Evolutionary conservation across 2,888 invertebrate species (phyloP), one percentile per base, ranked within the genome.

Genomic region (Copidosoma aretas): DNA sequence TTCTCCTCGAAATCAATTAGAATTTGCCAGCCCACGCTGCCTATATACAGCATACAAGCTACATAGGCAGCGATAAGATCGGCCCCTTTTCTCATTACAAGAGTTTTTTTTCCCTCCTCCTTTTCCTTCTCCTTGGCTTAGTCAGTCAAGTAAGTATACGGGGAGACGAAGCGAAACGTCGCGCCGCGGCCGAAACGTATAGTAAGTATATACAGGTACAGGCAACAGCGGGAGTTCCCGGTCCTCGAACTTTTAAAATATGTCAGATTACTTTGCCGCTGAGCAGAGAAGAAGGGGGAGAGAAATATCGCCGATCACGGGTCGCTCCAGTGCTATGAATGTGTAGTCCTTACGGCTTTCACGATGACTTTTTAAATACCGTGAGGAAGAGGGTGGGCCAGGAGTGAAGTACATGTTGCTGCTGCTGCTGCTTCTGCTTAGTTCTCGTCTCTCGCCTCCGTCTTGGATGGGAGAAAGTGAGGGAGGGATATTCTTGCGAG

Each of bases 181-280:
- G 32, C 25, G 51, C 52, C 22, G n/a, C 10, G 52, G 3, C 19
- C 58, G 12, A 46, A 17, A 56, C 14, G 12, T 51, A 49, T 39
- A 15, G 43, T n/a, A n/a, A n/a, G n/a, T n/a, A n/a, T n/a, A n/a
- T n/a, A n/a, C n/a, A n/a, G n/a, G n/a, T n/a, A n/a, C n/a, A n/a
- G n/a, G n/a, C n/a, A n/a, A n/a, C n/a, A 41, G 19, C 10, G 21
- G 10, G 24, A 8, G 41, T 1, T 49, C 76, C 76, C 78, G 79
- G 79, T 79, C 81, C 80, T 82, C 79, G 77, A 80, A 80, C 80
- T 81, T 80, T 80, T 81, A 78, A 81, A 82, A 82, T 81, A 80
- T 80, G 80, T 81, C 81, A 81, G 81, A 82, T 82, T 82, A 82
- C 81, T 82, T 82, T 75, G 77, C 77, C 78, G 53, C 41, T 63